Percentiles rank a stretch among this genome's conserved stretches.
Evolutionary conservation across 2,797 vertebrate genomes (phyloP).

Genomic region (Cetoscarus ocellatus): DNA sequence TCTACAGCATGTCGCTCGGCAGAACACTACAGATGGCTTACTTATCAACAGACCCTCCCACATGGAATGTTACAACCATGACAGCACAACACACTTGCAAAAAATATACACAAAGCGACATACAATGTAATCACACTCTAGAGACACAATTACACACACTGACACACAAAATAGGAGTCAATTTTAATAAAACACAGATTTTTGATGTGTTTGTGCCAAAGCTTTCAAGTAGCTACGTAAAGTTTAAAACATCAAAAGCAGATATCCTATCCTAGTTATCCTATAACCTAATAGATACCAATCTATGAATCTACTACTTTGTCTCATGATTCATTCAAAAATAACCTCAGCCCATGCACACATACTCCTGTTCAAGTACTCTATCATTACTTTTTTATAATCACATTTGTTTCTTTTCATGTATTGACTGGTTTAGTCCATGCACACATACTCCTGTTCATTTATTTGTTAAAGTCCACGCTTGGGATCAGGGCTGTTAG

Average conservation of each 20-base stretch:
- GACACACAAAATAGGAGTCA: conserved; percentile 74
- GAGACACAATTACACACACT: conserved; percentile 69
- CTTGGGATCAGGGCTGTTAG: no score
- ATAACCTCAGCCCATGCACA: no score
- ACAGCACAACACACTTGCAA: conserved; percentile 86
- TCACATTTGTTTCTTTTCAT: no score
- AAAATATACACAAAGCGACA: conserved; percentile 83
- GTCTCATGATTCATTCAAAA: no score
- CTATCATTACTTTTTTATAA: no score
- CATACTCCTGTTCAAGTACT: no score
- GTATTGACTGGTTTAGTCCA: no score
- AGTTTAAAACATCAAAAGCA: conserved; percentile 21
- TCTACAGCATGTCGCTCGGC: conserved; percentile 88
- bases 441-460: no score
- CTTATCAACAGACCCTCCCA: conserved; percentile 89
- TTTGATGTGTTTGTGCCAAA: conserved; percentile 61
- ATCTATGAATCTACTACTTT: no score
- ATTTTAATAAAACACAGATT: conserved; percentile 51
- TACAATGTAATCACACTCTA: conserved; percentile 78
- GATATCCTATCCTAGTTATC: no score
- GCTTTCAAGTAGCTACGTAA: conserved; percentile 34
- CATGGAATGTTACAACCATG: conserved; percentile 88
- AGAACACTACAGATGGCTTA: conserved; percentile 91
- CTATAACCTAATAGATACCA: no score
- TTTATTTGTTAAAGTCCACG: no score